Percentiles rank a stretch among this genome's conserved stretches.
phyloP scores from a whole-genome alignment of 2,888 invertebrate species.

The Yponomeuta sedellus region DNA sequence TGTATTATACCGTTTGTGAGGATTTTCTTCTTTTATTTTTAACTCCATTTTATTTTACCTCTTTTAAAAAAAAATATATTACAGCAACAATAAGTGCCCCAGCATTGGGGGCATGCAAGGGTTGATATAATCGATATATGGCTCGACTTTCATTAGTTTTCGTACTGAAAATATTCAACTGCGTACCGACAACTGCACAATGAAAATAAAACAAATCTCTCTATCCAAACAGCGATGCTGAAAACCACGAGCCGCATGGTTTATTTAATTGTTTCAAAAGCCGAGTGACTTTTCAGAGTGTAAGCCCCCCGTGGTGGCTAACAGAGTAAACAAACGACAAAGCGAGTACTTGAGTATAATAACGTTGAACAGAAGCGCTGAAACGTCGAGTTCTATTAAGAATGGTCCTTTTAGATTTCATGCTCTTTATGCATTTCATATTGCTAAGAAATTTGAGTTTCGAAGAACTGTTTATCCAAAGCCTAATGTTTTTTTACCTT shows the following conservation, averaged over 20 bases:
- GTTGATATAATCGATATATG: too few relatives aligned
- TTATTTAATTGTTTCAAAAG: constrained; percentile 1
- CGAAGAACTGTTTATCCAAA: too few relatives aligned
- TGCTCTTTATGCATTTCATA: too few relatives aligned
- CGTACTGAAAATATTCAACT: background rate
- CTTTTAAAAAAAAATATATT: too few relatives aligned
- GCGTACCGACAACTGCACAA: background rate
- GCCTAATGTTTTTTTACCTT: too few relatives aligned
- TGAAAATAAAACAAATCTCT: background rate
- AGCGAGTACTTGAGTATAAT: background rate
- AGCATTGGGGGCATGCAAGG: too few relatives aligned
- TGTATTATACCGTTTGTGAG: too few relatives aligned
- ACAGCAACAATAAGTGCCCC: too few relatives aligned
- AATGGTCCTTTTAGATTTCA: background rate
- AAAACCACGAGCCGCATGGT: background rate
- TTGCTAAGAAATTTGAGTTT: too few relatives aligned
- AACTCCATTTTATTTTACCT: too few relatives aligned
- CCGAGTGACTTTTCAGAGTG: background rate
- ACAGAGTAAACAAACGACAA: background rate
- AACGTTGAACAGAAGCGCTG: background rate
- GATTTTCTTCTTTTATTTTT: too few relatives aligned
- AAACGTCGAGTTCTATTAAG: background rate
- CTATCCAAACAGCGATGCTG: background rate
- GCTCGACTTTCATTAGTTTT: too few relatives aligned
- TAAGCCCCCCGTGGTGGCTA: background rate